Conservation (phyloP, 2,113 vertebrate genomes). For the Mormyrus lacerda region DNA sequence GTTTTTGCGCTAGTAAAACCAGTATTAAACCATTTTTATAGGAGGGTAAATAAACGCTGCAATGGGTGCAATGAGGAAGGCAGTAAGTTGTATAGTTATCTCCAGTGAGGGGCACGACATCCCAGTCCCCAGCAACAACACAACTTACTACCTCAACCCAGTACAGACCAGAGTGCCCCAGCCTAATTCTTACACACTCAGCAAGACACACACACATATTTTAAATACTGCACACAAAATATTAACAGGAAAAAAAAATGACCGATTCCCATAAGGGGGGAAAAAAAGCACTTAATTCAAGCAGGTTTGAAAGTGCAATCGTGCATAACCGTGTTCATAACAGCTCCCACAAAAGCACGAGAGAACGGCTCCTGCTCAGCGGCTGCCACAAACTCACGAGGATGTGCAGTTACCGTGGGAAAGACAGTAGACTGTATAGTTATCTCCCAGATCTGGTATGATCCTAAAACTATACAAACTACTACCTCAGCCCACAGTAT, state of each 20-base stretch:
- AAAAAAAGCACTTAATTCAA: not conserved
- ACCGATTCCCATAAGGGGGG: not conserved
- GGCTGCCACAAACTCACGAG: conserved; percentile 23
- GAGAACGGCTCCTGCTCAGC: not conserved
- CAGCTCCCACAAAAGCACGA: not conserved
- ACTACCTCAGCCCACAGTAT: conserved; percentile 91
- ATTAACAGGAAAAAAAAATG: not conserved
- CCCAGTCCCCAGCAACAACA: conserved; percentile 86
- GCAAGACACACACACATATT: not conserved
- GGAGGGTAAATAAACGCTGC: not conserved
- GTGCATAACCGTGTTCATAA: not conserved
- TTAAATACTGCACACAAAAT: not conserved
- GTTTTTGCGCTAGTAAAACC: not conserved
- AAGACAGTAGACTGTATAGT: conserved; percentile 99
- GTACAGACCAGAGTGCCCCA: conserved; percentile 36
- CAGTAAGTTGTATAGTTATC: conserved; percentile 97
- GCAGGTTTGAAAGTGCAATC: not conserved
- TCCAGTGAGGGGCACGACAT: conserved; percentile 73
- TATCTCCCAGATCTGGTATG: conserved; percentile 97
- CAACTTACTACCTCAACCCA: conserved; percentile 93
- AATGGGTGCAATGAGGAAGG: conserved; percentile 66
- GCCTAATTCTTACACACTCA: not conserved
- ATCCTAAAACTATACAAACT: conserved; percentile 99
- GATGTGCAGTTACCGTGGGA: conserved; percentile 66
- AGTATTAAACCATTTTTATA: not conserved